A percentile compares a stretch with the other conserved stretches of the same genome.
These are phyloP conservation scores for Oryzaephilus surinamensis DNA, from an alignment of 1,140 invertebrate genomes.

Conservation along the genomic window DNA sequence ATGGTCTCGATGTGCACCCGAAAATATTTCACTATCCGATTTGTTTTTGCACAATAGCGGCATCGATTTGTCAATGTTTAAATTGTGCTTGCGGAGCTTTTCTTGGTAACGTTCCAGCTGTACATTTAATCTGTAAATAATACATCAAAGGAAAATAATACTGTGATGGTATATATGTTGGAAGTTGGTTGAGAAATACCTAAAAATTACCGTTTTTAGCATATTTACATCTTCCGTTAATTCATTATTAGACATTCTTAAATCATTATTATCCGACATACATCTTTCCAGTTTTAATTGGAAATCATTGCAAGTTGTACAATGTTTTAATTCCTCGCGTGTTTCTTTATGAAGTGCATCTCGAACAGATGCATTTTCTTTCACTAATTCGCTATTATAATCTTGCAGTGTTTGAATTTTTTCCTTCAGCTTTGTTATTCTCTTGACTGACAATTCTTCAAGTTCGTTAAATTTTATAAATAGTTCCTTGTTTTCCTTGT, in stretches of 20 bases:
- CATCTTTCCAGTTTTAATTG: constrained; percentile 36
- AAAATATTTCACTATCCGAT: constrained; percentile 30
- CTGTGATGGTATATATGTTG: too few relatives aligned
- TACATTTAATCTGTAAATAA: constrained; percentile 52
- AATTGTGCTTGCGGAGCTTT: constrained; percentile 38
- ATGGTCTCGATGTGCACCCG: constrained; percentile 28
- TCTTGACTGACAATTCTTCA: constrained; percentile 27
- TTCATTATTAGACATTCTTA: constrained; percentile 41
- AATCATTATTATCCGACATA: constrained; percentile 35
- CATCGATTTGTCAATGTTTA: constrained; percentile 14
- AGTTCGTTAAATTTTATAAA: constrained; percentile 29
- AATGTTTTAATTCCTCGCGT: constrained; percentile 23
- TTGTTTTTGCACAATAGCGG: constrained; percentile 12
- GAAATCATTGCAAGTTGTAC: constrained; percentile 34
- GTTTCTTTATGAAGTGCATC: constrained; percentile 16
- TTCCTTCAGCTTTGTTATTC: constrained; percentile 30
- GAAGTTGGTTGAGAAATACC: too few relatives aligned
- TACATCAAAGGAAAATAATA: constrained; percentile 23
- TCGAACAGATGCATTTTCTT: constrained; percentile 25
- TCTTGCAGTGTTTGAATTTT: constrained; percentile 23
- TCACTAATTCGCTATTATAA: constrained; percentile 20
- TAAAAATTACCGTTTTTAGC: constrained; percentile 54
- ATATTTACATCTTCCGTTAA: constrained; percentile 48
- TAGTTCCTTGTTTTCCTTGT: constrained; percentile 34
- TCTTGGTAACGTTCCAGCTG: constrained; percentile 58